Base-by-base conservation (phyloP, 2,113 vertebrate species). In the Gobiocypris rarus region DNA sequence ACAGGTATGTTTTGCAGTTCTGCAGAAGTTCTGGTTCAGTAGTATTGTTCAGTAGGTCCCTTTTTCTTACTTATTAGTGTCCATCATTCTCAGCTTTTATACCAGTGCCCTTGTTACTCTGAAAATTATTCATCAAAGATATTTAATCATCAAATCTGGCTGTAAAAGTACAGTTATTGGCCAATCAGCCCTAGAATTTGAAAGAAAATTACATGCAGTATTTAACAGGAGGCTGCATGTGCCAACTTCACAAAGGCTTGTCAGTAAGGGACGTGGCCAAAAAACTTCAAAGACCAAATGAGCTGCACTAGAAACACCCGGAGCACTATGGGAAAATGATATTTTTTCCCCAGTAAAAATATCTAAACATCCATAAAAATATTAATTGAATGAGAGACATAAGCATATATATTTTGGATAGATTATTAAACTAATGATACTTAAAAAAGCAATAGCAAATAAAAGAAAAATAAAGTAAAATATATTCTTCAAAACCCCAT, bases 201-300 rank as follows among this genome's bases (percentile, higher is more conserved):
- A 71, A 41, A 71, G 22, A 45, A 71, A 14, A 3, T 24, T 2
- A 14, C 69, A n/a, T 71, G 38, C 41, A 71, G 38, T 45, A 71
- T 45, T 71, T 71, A 71, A 43, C 41, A 71, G 45, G 19, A 43
- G 41, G 38, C 11, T 45, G 41, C 6, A n/a, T 3, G 11, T 45
- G 41, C 38, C 69, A 71, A 8, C 5, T 71, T 43, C 45, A 45
- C 69, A 71, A 71, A 45, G 11, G 22, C 69, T 45, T 24, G 22
- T 71, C 22, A 71, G 24, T 6, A 45, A 24, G 9, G 17, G 9
- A 71, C 10, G 2, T 14, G 5, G 22, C 67, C 38, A 71, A 71
- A 71, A 71, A 71, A 38, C 69, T 45, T 71, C 22, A 71, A 45
- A 71, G 41, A n/a, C 38, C 9, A 5, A 70, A 13, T 70, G 67